These are phyloP conservation scores for Etheostoma perlongum DNA, from an alignment of 2,797 vertebrate species.

Conservation along the genomic window DNA sequence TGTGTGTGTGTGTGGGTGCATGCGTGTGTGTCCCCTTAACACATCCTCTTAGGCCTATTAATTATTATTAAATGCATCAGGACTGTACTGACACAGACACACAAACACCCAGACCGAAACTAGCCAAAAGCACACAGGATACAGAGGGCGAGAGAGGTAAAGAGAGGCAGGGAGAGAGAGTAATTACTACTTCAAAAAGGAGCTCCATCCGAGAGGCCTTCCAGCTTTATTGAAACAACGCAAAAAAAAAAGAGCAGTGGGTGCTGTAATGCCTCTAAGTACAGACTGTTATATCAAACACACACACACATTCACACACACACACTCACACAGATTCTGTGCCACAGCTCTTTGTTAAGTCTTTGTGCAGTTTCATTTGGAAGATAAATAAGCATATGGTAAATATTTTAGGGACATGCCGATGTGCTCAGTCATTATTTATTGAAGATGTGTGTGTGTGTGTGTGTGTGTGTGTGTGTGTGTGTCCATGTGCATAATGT, in stretches of 20 bases:
- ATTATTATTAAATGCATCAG: slow-evolving; percentile 50
- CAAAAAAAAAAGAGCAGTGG: slow-evolving; percentile 69
- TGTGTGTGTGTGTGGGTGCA: slow-evolving; percentile 16
- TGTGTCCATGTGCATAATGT: slow-evolving; percentile 38
- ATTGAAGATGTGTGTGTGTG: slow-evolving; percentile 66
- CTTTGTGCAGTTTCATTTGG: slow-evolving; percentile 77
- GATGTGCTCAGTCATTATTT: slow-evolving; percentile 70
- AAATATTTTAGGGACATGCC: slow-evolving; percentile 64
- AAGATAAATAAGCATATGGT: slow-evolving; percentile 75
- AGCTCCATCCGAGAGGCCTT: slow-evolving; percentile 70
- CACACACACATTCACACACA: slow-evolving; percentile 30
- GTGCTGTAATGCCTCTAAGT: slow-evolving; percentile 69
- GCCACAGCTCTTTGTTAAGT: slow-evolving; percentile 47
- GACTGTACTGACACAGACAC: slow-evolving; percentile 22
- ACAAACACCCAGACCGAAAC: slow-evolving; percentile 31
- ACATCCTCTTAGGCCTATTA: slow-evolving; percentile 47
- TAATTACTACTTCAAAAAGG: slow-evolving; percentile 83
- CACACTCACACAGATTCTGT: slow-evolving; percentile 9
- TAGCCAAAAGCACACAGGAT: slow-evolving; percentile 54
- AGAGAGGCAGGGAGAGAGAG: slow-evolving; percentile 37
- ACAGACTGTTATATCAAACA: slow-evolving; percentile 73
- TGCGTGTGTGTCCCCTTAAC: slow-evolving; percentile 11
- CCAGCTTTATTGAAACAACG: slow-evolving; percentile 81
- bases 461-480: slow-evolving; percentile 53
- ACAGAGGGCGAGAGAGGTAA: slow-evolving; percentile 35